Conservation (phyloP, 2,888 invertebrate species). For the Drosophila anomelani region DNA sequence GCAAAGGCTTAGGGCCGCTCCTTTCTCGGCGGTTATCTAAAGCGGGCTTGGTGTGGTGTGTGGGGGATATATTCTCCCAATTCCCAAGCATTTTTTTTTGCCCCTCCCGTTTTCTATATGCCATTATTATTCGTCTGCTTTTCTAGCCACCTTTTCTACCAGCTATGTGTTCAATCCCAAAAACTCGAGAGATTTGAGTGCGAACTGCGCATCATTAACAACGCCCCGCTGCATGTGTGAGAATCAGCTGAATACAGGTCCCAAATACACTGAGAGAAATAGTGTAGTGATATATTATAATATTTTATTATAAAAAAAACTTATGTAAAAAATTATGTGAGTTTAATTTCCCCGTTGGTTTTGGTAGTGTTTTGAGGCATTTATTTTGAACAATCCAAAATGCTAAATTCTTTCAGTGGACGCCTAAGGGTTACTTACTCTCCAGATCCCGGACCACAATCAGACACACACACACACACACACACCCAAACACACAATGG, state of each 20-base stretch:
- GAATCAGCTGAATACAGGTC: conserved; percentile 12
- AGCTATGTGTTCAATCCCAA: conserved; percentile 29
- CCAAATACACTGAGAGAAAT: conserved; percentile 2
- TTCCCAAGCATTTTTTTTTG: not conserved
- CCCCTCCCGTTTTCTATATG: not conserved
- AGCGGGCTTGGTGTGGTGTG: not conserved
- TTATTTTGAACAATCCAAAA: not conserved
- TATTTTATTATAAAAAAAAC: no score
- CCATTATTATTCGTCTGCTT: conserved; percentile 13
- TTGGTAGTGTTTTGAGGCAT: not conserved
- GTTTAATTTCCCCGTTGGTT: no score
- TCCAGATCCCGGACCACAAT: conserved; percentile 28
- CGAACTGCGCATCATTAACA: conserved; percentile 47
- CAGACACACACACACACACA: conserved; percentile 3
- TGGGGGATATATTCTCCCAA: not conserved
- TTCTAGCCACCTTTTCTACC: conserved; percentile 12
- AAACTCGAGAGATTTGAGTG: conserved; percentile 33
- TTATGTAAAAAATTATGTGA: not conserved
- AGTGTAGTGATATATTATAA: no score
- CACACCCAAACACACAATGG: conserved; percentile 23
- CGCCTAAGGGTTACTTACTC: conserved; percentile 13
- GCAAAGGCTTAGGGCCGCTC: conserved; percentile 54
- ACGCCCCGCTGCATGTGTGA: conserved; percentile 27
- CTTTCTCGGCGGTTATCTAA: conserved; percentile 17
- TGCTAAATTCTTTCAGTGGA: conserved; percentile 4